phyloP scores from a whole-genome alignment of 2,797 vertebrate genomes.

The Strix occidentalis region DNA sequence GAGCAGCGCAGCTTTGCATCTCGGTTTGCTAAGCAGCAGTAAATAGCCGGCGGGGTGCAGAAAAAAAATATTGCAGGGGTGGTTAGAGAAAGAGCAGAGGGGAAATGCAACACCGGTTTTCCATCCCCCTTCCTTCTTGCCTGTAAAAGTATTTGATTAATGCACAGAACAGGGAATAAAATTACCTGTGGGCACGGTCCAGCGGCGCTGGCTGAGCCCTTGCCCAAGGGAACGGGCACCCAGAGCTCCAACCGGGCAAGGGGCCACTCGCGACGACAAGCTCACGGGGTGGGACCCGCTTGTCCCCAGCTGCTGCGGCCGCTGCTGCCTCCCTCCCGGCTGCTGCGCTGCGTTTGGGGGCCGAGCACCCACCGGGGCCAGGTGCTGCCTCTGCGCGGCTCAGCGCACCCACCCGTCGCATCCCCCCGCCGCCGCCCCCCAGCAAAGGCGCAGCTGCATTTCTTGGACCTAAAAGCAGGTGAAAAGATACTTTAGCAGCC shows the following conservation, averaged over 20 bases:
- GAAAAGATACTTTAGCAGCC: neutral
- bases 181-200: fast-evolving
- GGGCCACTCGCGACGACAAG: neutral
- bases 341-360: too few species aligned
- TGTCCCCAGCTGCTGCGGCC: neutral
- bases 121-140: neutral
- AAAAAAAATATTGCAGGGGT: neutral
- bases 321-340: neutral
- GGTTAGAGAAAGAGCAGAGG: neutral
- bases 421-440: fast-evolving
- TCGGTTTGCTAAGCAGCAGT: neutral
- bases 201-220: fast-evolving
- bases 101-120: fast-evolving
- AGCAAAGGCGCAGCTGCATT: fast-evolving
- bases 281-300: fast-evolving
- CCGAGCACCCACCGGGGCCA: neutral
- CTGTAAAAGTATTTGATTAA: neutral
- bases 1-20: neutral
- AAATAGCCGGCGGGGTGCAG: neutral
- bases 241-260: too few species aligned
- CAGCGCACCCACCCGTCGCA: neutral
- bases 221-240: neutral
- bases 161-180: neutral
- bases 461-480: neutral
- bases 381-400: neutral